A percentile compares a stretch with the other conserved stretches of the same genome.
phyloP scores from a whole-genome alignment of 1,140 invertebrate species.

The Stenopsyche tienmushanensis region DNA sequence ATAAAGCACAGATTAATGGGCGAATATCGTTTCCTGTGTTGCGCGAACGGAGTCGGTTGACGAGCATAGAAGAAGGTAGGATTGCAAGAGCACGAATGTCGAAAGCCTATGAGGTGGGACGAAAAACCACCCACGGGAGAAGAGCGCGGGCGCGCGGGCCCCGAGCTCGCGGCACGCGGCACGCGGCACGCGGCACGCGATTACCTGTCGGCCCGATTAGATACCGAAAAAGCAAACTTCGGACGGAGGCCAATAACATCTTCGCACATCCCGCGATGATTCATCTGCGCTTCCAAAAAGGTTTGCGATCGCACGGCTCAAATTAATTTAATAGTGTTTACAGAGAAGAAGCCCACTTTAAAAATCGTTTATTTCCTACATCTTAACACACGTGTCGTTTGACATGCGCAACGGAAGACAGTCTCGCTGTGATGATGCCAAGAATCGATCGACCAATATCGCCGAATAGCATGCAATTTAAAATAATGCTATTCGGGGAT shows the following conservation, averaged over 20 bases:
- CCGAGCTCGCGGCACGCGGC: background rate
- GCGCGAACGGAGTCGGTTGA: background rate
- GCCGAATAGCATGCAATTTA: too few species aligned
- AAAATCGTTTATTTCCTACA: background rate
- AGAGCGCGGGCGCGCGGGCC: too few species aligned
- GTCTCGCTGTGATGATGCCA: background rate
- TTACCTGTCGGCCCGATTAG: background rate
- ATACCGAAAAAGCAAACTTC: background rate
- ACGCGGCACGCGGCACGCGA: background rate
- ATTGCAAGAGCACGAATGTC: background rate
- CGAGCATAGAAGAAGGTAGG: background rate
- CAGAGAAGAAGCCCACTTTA: too few species aligned
- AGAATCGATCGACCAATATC: background rate
- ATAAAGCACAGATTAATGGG: too few species aligned
- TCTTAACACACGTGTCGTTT: background rate
- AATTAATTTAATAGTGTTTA: too few species aligned
- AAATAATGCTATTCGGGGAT: too few species aligned
- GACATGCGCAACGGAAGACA: background rate
- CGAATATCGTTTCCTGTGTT: background rate
- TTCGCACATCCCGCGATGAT: too few species aligned
- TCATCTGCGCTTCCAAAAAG: too few species aligned
- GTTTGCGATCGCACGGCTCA: too few species aligned
- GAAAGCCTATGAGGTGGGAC: slow-evolving; percentile 30
- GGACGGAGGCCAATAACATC: too few species aligned
- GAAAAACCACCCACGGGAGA: slow-evolving; percentile 31